These are phyloP conservation scores for Zaprionus nigranus DNA, from an alignment of 1,140 invertebrate species.

Conservation along the genomic window DNA sequence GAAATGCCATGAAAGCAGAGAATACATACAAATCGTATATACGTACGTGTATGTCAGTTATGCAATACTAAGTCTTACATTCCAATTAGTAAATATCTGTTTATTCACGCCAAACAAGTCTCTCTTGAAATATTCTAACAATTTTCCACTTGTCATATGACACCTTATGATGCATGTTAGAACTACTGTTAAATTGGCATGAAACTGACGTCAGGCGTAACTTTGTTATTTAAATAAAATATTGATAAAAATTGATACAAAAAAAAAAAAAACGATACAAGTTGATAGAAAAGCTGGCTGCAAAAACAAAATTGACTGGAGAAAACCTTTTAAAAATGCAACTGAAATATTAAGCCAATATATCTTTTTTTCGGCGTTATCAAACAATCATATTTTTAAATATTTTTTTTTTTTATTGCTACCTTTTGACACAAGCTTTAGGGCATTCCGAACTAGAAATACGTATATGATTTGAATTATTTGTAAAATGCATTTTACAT, in stretches of 20 bases:
- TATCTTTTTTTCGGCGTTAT: background rate
- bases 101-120: too few species aligned
- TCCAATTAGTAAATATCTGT: too few species aligned
- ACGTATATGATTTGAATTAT: constrained; percentile 1
- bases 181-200: background rate
- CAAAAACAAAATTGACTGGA: background rate
- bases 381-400: background rate
- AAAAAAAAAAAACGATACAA: background rate
- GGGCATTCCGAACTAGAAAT: background rate
- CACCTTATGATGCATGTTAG: background rate
- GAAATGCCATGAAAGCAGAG: too few species aligned
- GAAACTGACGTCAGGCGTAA: background rate
- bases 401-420: background rate
- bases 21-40: too few species aligned
- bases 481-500: constrained; percentile 15
- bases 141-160: background rate
- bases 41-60: too few species aligned
- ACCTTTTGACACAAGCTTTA: background rate
- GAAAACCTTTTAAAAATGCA: background rate
- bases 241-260: background rate
- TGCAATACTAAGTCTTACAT: too few species aligned
- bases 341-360: background rate
- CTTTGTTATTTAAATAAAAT: background rate
- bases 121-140: too few species aligned
- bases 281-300: background rate